Conservation (phyloP, 2,113 vertebrate species). For the Glaucidium brasilianum region DNA sequence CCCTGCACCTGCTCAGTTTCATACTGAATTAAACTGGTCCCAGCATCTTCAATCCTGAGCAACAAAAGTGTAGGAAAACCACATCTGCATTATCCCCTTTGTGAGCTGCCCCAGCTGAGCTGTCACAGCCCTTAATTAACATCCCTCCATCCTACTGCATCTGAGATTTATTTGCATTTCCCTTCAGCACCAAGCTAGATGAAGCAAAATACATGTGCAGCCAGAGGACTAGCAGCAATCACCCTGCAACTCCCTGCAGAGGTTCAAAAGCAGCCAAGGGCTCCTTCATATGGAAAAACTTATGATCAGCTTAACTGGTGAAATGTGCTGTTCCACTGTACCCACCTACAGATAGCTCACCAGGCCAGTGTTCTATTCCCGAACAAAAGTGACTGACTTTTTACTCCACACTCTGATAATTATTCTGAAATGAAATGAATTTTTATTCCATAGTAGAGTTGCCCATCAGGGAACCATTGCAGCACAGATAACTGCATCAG, state of each 20-base stretch:
- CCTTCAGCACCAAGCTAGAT: background rate
- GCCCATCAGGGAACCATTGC: background rate
- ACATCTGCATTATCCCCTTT: background rate
- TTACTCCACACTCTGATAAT: background rate
- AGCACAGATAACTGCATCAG: background rate
- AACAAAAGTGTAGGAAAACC: background rate
- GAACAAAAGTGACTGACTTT: background rate
- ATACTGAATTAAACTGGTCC: background rate
- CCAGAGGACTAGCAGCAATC: background rate
- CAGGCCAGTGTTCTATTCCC: background rate
- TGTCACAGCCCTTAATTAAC: background rate
- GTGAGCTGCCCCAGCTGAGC: background rate
- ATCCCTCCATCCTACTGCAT: background rate
- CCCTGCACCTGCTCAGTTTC: background rate
- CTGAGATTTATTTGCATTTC: background rate
- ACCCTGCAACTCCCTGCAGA: background rate
- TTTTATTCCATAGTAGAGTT: constrained; percentile 17
- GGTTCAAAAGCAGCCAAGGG: background rate
- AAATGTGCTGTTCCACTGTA: background rate
- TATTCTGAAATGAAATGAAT: background rate
- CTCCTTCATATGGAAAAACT: background rate
- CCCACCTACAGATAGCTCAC: background rate
- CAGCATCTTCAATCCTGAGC: background rate
- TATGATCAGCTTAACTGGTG: background rate
- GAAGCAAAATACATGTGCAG: background rate